Base-by-base conservation (phyloP, 2,888 invertebrate species). In the Eupeodes latifasciatus region DNA sequence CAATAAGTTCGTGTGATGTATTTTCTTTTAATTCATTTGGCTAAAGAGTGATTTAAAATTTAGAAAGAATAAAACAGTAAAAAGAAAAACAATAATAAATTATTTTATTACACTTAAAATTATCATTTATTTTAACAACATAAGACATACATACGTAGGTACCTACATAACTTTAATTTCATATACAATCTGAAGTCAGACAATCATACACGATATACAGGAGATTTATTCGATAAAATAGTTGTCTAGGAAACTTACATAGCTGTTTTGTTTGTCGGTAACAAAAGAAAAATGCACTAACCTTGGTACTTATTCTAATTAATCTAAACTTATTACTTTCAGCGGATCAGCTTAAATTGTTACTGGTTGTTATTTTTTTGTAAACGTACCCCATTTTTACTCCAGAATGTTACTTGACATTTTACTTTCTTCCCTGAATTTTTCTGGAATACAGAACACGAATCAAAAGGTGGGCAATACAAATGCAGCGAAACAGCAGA, bases 401-500 rank as follows among this genome's bases (percentile, higher is more conserved):
- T 98, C 97, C 98, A 98, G 94, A 99, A 99, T 0, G 98, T 98
- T 53, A 98, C 97, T 12, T 95, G 95, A 81, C 95, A 94, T 62
- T 94, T 93, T 0, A 96, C 95, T 59, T 95, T 95, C 90, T 96
- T 96, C 14, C 98, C 98, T 0, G 98, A 98, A 90, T 96, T 96
- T 91, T 98, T 96, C 92, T 99, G 98, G 92, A 99, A 99, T 47
- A 98, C 96, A 47, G 96, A 95, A 93, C 99, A 99, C 89, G 95
- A 94, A 90, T 96, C 95, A 92, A 98, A 99, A 0, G 99, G 99
- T 0, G 99, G 99, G 90, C 97, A 97, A 94, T 99, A 99, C 4
- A 99, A 95, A 92, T 99, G 99, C 40, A 99, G 94, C 7, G 98
- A 98, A 0, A 99, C 97, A 0, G 99, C 97, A 0, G 96, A 95